Conservation (phyloP, 2,888 invertebrate species). For the Xanthorhoe designata region DNA sequence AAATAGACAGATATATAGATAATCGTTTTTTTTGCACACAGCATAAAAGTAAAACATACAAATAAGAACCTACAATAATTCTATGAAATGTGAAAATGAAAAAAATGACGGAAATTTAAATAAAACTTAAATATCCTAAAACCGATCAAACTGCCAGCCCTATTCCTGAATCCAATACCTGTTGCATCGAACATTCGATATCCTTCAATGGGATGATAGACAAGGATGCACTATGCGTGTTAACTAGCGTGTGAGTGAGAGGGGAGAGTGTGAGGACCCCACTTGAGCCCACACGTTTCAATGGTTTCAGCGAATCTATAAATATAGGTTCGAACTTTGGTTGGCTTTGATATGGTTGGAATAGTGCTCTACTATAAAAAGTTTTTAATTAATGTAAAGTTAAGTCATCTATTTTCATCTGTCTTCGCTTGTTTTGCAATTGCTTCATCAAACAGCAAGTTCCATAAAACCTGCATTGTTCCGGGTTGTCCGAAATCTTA, state of each 20-base stretch:
- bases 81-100: too few relatives aligned
- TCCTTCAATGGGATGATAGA: conserved; percentile 78
- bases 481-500: too few relatives aligned
- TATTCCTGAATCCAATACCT: conserved; percentile 79
- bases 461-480: too few relatives aligned
- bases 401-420: too few relatives aligned
- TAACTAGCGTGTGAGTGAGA: conserved; percentile 52
- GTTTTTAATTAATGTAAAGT: not conserved
- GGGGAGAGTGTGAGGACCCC: conserved; percentile 70
- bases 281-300: conserved; percentile 77
- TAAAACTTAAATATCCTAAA: conserved; percentile 39
- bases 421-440: too few relatives aligned
- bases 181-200: conserved; percentile 84
- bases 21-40: too few relatives aligned
- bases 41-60: too few relatives aligned
- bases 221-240: conserved; percentile 50
- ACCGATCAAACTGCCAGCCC: conserved; percentile 75
- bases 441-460: too few relatives aligned
- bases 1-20: too few relatives aligned
- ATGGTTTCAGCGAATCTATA: conserved; percentile 80
- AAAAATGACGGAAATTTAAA: conserved; percentile 13
- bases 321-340: conserved; percentile 76
- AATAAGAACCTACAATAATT: too few relatives aligned
- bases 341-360: conserved; percentile 47
- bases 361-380: conserved; percentile 61